A percentile compares a stretch with the other conserved stretches of the same genome.
Evolutionary conservation across 2,797 vertebrate species (phyloP).

Genomic region (Microctenopoma steveboyesi): DNA sequence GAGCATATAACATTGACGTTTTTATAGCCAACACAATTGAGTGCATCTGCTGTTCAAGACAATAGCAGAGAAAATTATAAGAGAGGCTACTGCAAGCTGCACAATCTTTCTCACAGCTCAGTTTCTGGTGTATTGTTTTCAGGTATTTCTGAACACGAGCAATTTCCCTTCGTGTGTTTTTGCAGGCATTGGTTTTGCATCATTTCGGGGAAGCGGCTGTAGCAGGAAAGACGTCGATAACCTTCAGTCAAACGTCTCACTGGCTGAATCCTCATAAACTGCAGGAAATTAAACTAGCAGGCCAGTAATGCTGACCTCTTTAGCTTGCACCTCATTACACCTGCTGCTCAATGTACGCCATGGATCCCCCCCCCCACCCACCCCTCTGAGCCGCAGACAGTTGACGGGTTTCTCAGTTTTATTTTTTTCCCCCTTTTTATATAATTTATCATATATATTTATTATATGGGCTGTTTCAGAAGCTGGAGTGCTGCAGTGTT

Average conservation of each 20-base stretch:
- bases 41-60: neutral
- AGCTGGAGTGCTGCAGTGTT: too few species aligned
- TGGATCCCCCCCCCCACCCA: too few species aligned
- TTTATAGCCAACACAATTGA: neutral
- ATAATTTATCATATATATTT: too few species aligned
- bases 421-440: too few species aligned
- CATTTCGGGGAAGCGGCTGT: slow-evolving; percentile 5
- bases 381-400: too few species aligned
- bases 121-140: neutral
- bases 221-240: slow-evolving; percentile 25
- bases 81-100: neutral
- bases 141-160: slow-evolving; percentile 5
- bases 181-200: slow-evolving; percentile 42
- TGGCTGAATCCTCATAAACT: slow-evolving; percentile 27
- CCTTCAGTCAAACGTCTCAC: slow-evolving; percentile 16
- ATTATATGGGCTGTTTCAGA: too few species aligned
- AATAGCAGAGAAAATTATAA: neutral
- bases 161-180: neutral
- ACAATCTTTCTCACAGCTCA: neutral
- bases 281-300: slow-evolving; percentile 52
- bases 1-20: neutral
- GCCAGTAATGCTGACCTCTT: slow-evolving; percentile 16
- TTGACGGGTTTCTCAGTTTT: too few species aligned
- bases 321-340: neutral
- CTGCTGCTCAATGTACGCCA: neutral